Evolutionary conservation across 2,888 invertebrate genomes (phyloP), one percentile per base, ranked within the genome.

Genomic region (Brachyptera putata): DNA sequence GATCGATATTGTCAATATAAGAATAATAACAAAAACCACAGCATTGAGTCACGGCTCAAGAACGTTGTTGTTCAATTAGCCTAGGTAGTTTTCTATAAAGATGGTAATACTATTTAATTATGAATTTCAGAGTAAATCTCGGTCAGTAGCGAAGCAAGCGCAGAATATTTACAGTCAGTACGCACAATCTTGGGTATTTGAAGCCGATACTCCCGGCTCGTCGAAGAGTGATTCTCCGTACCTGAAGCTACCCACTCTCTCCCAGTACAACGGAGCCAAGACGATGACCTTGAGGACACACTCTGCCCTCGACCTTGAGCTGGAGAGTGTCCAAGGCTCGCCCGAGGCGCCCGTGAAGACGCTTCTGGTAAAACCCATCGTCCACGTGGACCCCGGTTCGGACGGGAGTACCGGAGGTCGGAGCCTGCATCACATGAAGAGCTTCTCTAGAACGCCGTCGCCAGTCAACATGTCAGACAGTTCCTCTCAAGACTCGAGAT

Each of bases 101-200:
- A n/a, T n/a, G n/a, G n/a, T n/a, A n/a, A n/a, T n/a, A n/a, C n/a
- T n/a, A n/a, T n/a, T n/a, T n/a, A n/a, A n/a, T n/a, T 30, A 30
- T 26, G 57, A 22, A 14, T 62, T 65, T 26, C 59, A 64, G 62
- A 64, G 60, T 39, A 63, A 63, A 46, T 34, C 60, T 3, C 50
- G 37, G 25, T 48, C 63, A 11, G 64, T 62, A 7, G 62, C 50
- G 5, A 64, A 64, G 43, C 62, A 64, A 34, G 64, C 66, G n/a
- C 64, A 66, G 60, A 63, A 63, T 61, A 70, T 71, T 21, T 75
- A 75, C 71, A 73, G 74, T 70, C 75, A 76, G 53, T 77, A 77
- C 69, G 73, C 77, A 16, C 78, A 77, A 68, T 78, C 78, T 63
- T 79, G 79, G 79, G 79, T 79, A 48, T 79, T 77, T 69, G 78